These are phyloP conservation scores for Ceratina australensis DNA, from an alignment of 1,140 invertebrate species.

Conservation along the genomic window DNA sequence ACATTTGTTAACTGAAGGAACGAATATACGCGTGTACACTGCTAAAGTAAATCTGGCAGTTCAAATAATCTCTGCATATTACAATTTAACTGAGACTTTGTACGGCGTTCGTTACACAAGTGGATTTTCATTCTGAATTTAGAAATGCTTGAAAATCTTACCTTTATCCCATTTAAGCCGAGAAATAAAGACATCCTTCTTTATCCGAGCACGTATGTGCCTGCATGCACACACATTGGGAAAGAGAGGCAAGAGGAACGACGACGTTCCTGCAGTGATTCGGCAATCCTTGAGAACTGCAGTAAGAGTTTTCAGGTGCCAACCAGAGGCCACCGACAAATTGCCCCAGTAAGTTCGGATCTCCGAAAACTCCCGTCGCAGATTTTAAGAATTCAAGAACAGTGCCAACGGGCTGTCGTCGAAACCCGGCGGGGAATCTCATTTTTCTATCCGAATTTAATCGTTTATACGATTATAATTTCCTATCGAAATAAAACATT, in stretches of 20 bases:
- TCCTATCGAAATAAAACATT: not conserved
- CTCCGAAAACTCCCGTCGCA: constrained; percentile 29
- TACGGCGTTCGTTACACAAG: too few relatives aligned
- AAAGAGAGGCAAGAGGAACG: constrained; percentile 8
- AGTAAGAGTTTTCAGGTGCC: constrained; percentile 60
- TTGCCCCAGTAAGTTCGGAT: constrained; percentile 55
- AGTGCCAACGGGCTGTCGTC: constrained; percentile 42
- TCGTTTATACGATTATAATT: not conserved
- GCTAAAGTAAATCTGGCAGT: not conserved
- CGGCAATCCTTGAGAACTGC: constrained; percentile 64
- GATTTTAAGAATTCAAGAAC: constrained; percentile 50
- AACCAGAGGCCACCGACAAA: constrained; percentile 59
- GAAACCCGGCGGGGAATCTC: constrained; percentile 20
- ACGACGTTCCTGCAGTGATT: constrained; percentile 63
- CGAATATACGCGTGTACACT: not conserved
- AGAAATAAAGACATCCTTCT: not conserved
- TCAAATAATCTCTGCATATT: not conserved
- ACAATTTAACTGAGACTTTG: too few relatives aligned
- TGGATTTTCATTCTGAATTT: too few relatives aligned
- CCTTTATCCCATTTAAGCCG: not conserved
- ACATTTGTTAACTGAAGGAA: not conserved
- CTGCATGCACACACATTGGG: not conserved
- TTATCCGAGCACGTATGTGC: not conserved
- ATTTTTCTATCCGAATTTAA: not conserved
- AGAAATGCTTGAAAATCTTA: too few relatives aligned